Evolutionary conservation across 2,113 vertebrate species (phyloP), one percentile per base, ranked within the genome.

Genomic region (Lutjanus erythropterus): DNA sequence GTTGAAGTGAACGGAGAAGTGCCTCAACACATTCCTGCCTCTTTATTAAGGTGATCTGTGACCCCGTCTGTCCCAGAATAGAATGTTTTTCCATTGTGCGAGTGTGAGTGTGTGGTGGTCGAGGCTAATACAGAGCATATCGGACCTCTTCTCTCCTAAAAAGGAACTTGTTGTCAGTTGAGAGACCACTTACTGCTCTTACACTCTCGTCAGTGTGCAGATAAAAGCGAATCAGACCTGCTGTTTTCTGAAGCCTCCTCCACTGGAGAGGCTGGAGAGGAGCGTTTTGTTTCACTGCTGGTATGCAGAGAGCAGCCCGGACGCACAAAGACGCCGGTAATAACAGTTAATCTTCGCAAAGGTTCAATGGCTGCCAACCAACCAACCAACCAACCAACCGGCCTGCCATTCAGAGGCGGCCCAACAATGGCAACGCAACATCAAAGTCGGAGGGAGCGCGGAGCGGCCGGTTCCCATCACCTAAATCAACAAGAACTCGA

Each of bases 291-390:
- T 87, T 66, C 55, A 8, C 31, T 5, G 80, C 75, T 91, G 91
- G 91, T 92, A 92, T 91, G 91, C 89, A 67, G 86, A 93, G 88
- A 90, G 82, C 84, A 53, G 84, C 72, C 60, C 9, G 66, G 29
- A 74, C 19, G 46, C 82, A 86, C 90, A 91, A 85, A 90, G 84
- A 88, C 31, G 21, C 19, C 33, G 83, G 88, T 89, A 93, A 90
- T 89, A 86, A 92, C 88, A 89, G 84, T 93, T 92, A 85, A 91
- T 92, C 93, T 91, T 92, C 23, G 74, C 75, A 87, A 86, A 71
- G 67, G 88, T 83, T 92, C 88, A 93, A 90, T 84, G 79, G 81
- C 90, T 85, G 88, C 83, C 86, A 91, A 86, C 60, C 71, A 75
- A 60, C 59, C 64, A 78, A 68, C 29, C 61, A 35, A n/a, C 73